Conservation (phyloP, 2,113 vertebrate species). For the Sus scrofa region DNA sequence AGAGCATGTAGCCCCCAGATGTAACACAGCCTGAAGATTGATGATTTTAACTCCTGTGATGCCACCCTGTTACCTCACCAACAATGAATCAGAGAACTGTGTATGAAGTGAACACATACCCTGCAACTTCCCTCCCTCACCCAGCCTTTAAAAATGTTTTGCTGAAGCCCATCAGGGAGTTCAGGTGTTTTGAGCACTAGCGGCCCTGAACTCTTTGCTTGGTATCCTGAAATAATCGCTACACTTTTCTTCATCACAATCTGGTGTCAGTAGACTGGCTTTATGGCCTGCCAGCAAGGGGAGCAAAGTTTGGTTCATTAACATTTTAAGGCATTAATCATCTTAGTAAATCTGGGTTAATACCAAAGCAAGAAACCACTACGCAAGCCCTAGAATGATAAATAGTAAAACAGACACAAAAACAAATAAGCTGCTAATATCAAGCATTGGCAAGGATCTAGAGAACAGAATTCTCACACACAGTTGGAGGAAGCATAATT, state of each 20-base stretch:
- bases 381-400: not conserved
- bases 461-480: not conserved
- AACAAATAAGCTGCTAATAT: not conserved
- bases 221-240: not conserved
- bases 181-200: not conserved
- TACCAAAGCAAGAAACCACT: not conserved
- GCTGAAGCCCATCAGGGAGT: not conserved
- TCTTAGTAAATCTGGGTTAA: not conserved
- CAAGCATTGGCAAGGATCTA: not conserved
- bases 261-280: not conserved
- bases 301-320: not conserved
- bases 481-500: not conserved
- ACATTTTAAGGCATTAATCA: not conserved
- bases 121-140: not conserved
- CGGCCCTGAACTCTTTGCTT: not conserved
- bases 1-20: too few relatives aligned
- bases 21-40: not conserved
- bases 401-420: not conserved
- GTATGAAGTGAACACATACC: not conserved
- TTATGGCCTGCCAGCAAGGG: not conserved
- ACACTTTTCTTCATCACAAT: not conserved
- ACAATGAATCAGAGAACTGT: not conserved
- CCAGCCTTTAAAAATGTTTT: not conserved
- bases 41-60: not conserved
- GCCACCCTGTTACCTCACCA: not conserved